phyloP scores from a whole-genome alignment of 2,888 invertebrate species.

The Diabrotica balteata region DNA sequence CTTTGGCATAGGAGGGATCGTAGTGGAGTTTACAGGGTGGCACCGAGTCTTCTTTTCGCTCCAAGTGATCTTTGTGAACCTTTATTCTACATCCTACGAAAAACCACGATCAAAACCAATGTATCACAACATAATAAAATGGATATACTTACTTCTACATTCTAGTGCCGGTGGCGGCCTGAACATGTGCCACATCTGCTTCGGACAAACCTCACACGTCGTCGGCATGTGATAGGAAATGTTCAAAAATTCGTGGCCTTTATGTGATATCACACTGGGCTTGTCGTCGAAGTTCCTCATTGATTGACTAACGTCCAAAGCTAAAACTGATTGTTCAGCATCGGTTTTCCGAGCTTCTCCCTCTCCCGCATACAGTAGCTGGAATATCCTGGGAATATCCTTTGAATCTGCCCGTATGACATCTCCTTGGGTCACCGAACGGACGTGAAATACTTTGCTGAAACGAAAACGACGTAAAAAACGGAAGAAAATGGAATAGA shows the following conservation, averaged over 20 bases:
- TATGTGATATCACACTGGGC: slow-evolving; percentile 63
- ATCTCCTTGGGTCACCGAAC: slow-evolving; percentile 98
- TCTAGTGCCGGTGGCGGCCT: slow-evolving; percentile 97
- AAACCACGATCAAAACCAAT: not conserved
- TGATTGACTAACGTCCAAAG: slow-evolving; percentile 62
- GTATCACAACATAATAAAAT: not conserved
- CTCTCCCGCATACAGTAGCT: slow-evolving; percentile 96
- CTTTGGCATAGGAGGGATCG: slow-evolving; percentile 92
- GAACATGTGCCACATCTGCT: slow-evolving; percentile 97
- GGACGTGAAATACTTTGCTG: slow-evolving; percentile 98
- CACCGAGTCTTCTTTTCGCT: slow-evolving; percentile 81
- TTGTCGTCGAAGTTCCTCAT: slow-evolving; percentile 63
- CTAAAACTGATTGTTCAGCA: slow-evolving; percentile 64
- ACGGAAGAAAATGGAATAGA: too few species aligned
- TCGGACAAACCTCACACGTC: slow-evolving; percentile 96
- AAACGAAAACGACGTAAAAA: slow-evolving; percentile 17
- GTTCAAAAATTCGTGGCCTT: slow-evolving; percentile 95
- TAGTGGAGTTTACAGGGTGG: slow-evolving; percentile 96
- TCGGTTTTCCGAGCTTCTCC: slow-evolving; percentile 88
- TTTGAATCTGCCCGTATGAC: slow-evolving; percentile 98
- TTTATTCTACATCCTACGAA: slow-evolving; percentile 89
- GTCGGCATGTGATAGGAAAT: slow-evolving; percentile 98
- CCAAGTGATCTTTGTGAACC: slow-evolving; percentile 96
- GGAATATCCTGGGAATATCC: slow-evolving; percentile 98
- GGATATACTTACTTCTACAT: slow-evolving; percentile 80